These are phyloP conservation scores for Emesis russula DNA, from an alignment of 2,888 invertebrate species.

Conservation along the genomic window DNA sequence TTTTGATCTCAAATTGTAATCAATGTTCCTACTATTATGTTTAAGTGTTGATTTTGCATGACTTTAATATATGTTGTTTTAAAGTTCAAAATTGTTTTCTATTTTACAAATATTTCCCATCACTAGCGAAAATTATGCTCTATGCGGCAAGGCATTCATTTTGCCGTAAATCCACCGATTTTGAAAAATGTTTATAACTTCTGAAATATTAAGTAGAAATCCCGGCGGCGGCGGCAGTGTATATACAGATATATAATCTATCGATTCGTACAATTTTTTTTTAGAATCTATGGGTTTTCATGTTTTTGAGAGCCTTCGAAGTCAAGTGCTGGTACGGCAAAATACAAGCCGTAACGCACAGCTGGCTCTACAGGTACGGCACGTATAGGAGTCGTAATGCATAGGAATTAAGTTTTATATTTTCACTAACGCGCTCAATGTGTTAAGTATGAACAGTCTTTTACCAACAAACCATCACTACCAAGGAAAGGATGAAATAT, in stretches of 20 bases:
- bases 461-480: no score
- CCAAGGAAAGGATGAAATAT: no score
- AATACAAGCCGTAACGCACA: slow-evolving; percentile 7
- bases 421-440: background rate
- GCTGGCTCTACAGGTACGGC: slow-evolving; percentile 3
- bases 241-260: background rate
- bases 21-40: slow-evolving; percentile 13
- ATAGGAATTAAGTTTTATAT: slow-evolving; percentile 10
- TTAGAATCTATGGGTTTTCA: slow-evolving; percentile 24
- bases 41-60: slow-evolving; percentile 8
- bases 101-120: no score
- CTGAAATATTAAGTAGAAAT: background rate
- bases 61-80: slow-evolving; percentile 11
- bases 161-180: slow-evolving; percentile 3
- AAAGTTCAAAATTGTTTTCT: background rate
- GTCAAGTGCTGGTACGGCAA: slow-evolving; percentile 8
- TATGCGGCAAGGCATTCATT: slow-evolving; percentile 8
- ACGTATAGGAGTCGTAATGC: slow-evolving; percentile 18
- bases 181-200: background rate
- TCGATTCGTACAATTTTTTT: slow-evolving; percentile 23
- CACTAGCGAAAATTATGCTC: background rate
- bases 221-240: no score
- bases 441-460: background rate
- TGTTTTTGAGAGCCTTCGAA: slow-evolving; percentile 13
- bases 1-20: background rate